Evolutionary conservation across 2,113 vertebrate species (phyloP), one percentile per base, ranked within the genome.

Genomic region (Scophthalmus maximus): DNA sequence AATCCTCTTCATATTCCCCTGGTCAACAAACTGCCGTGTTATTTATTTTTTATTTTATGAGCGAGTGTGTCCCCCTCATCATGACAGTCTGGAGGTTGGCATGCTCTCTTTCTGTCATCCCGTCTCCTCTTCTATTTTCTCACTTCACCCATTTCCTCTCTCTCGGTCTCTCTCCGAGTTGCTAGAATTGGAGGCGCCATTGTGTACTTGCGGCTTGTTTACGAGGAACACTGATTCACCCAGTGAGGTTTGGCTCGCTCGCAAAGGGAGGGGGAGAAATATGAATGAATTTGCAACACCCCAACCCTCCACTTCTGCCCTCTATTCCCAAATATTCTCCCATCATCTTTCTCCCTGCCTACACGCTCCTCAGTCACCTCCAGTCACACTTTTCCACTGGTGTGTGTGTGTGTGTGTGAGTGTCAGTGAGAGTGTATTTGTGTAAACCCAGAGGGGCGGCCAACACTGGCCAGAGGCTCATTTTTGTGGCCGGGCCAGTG

Each of bases 161-260:
- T n/a, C n/a, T n/a, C n/a, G n/a, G n/a, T n/a, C 74, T 82, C 66
- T 70, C 63, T 72, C 68, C 32, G 51, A 68, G 57, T 76, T 47
- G 68, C 67, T 72, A 72, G 83, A 82, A 79, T 86, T 52, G 67
- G 57, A 86, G 88, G 88, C 89, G 88, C 92, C 92, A 88, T 90
- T 91, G 84, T 89, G 90, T 90, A 73, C 82, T 90, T 90, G 86
- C 44, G 81, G 85, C 81, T 86, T 89, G 90, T 92, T 92, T 92
- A 92, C 73, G 81, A 88, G 89, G 85, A 91, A 85, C 84, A 72
- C 77, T 88, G 91, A 91, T 91, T 91, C 86, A 82, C 83, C 80
- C 85, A 78, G 68, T 87, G 85, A 88, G 91, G 88, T 91, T 91
- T 92, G 89, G 88, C 88, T 87, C 52, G 58, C 49, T 70, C 0